These are phyloP conservation scores for Noturus placidus DNA, from an alignment of 2,113 vertebrate species.

Conservation along the genomic window DNA sequence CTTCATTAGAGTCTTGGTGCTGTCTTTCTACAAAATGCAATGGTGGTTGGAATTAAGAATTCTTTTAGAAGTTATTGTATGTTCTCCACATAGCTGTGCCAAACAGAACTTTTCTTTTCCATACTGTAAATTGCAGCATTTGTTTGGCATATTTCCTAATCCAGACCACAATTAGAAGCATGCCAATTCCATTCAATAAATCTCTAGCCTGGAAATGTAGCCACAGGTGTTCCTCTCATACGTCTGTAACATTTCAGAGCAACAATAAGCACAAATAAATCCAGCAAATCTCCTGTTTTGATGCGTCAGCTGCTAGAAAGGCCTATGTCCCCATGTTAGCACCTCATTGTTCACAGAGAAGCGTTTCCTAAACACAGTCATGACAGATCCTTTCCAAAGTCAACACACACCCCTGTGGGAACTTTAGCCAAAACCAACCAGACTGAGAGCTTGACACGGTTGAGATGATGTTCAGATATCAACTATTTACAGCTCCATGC, in stretches of 20 bases:
- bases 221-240: slow-evolving; percentile 4
- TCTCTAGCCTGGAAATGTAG: slow-evolving; percentile 10
- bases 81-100: background rate
- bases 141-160: slow-evolving; percentile 51
- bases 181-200: slow-evolving; percentile 41
- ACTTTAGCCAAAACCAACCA: slow-evolving; percentile 10
- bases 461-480: background rate
- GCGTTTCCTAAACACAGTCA: slow-evolving; percentile 42
- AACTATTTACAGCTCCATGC: background rate
- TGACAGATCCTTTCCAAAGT: slow-evolving; percentile 43
- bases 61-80: slow-evolving; percentile 51
- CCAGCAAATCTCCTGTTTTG: slow-evolving; percentile 34
- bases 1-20: slow-evolving; percentile 20
- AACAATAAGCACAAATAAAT: background rate
- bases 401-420: slow-evolving; percentile 29
- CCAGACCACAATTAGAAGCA: slow-evolving; percentile 37
- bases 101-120: slow-evolving; percentile 23
- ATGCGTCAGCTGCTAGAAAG: slow-evolving; percentile 40
- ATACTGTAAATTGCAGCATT: slow-evolving; percentile 5
- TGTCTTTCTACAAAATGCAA: slow-evolving; percentile 26
- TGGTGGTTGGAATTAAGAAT: slow-evolving; percentile 42
- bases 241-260: slow-evolving; percentile 11
- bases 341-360: slow-evolving; percentile 52
- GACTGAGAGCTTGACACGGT: background rate
- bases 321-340: slow-evolving; percentile 45